Evolutionary conservation across 2,888 invertebrate species (phyloP), one percentile per base, ranked within the genome.

Genomic region (Sarcophaga variegata): DNA sequence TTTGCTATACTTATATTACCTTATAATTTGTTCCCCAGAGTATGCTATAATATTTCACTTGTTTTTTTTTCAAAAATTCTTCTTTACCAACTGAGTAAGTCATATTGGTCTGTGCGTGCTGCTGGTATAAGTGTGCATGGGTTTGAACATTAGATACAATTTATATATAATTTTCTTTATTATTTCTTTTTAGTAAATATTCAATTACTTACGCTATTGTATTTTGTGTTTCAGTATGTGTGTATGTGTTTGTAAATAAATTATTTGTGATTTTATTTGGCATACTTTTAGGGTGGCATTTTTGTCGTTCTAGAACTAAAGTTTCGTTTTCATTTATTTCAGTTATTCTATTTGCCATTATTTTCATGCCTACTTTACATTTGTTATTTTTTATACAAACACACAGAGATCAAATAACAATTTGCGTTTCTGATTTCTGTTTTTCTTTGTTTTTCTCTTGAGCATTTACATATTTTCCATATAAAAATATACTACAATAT

Each of bases 341-440:
- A 67, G 22, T 45, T 76, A n/a, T 49, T 78, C 54, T 78, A 25
- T 76, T 81, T 66, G 49, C 45, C 75, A 81, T 81, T 87, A 84
- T 81, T 84, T 84, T 78, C 78, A 87, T 84, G 84, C 78, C 78
- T 77, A 70, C 77, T 83, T 86, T 81, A 49, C 74, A 74, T 79
- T 79, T 74, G 79, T 79, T 79, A 69, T 69, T 69, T 69, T 74
- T 79, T 5, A 12, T 17, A 12, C 17, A 63, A 71, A 63, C 25
- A n/a, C 4, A 54, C 62, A 75, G 22, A 75, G 77, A 81, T 87
- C 86, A 78, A 81, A 81, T 83, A 83, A 78, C 81, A 86, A 74
- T 81, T 77, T 71, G 63, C 64, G 77, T 70, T 86, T 77, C 54
- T 83, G 60, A 74, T 72, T 82, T 27, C 17, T 84, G 22, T 12